Conservation (phyloP, 35 echinoderm and acorn worm genomes). For the Stichopus chloronotus region DNA sequence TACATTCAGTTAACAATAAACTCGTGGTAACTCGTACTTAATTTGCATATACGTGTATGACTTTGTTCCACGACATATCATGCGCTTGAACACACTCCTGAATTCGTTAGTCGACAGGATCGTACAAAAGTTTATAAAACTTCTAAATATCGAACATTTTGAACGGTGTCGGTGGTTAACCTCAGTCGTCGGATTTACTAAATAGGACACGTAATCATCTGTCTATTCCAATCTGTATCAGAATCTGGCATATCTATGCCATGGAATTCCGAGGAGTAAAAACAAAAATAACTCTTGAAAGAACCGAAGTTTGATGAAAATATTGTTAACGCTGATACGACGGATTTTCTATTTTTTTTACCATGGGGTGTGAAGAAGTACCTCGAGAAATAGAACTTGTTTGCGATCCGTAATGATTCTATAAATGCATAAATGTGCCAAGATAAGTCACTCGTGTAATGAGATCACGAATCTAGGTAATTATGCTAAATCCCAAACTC, state of each 20-base stretch:
- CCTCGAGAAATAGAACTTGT: background rate
- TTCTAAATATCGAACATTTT: no score
- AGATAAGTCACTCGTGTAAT: background rate
- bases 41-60: no score
- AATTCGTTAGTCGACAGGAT: no score
- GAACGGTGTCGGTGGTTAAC: no score
- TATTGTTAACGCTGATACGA: background rate
- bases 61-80: no score
- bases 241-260: background rate
- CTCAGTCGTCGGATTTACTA: no score
- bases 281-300: background rate
- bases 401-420: background rate
- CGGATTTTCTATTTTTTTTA: background rate
- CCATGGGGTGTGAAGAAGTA: background rate
- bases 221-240: background rate
- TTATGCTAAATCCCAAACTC: background rate
- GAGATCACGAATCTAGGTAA: background rate
- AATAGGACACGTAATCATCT: no score
- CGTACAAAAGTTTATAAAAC: no score
- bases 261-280: background rate
- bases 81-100: no score
- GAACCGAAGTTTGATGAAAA: background rate
- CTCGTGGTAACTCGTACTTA: no score
- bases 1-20: no score
- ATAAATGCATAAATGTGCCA: background rate